A percentile compares a stretch with the other conserved stretches of the same genome.
Evolutionary conservation across 2,113 vertebrate genomes (phyloP).

Genomic region (Tauraco erythrolophus): DNA sequence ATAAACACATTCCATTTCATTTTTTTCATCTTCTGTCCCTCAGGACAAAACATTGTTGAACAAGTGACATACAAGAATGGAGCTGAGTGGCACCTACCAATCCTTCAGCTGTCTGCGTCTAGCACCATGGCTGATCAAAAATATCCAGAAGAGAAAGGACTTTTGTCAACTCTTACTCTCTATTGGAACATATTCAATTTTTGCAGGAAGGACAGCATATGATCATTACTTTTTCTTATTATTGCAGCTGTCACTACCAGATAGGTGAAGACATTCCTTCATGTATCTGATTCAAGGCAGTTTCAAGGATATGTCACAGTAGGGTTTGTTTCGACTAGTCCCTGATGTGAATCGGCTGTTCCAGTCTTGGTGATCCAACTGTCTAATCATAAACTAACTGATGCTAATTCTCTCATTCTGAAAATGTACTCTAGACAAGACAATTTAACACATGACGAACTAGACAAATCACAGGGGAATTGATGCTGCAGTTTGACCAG

Average conservation of each 20-base stretch:
- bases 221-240: background rate
- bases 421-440: background rate
- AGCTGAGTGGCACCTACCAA: constrained; percentile 12
- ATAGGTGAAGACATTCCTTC: constrained; percentile 46
- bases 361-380: background rate
- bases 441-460: constrained; percentile 7
- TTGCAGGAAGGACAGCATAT: background rate
- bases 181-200: constrained; percentile 11
- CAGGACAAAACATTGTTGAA: background rate
- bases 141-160: background rate
- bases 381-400: background rate
- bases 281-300: background rate
- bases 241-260: constrained; percentile 41
- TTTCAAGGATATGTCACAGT: constrained; percentile 22
- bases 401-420: background rate
- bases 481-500: background rate
- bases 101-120: constrained; percentile 31
- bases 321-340: background rate
- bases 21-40: background rate
- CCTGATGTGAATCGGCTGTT: constrained; percentile 8
- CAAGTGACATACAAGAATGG: background rate
- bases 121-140: constrained; percentile 35
- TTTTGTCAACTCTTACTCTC: constrained; percentile 22
- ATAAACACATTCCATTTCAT: background rate
- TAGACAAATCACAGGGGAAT: background rate